Percentiles rank a stretch among this genome's conserved stretches.
Conservation (phyloP, 2,113 vertebrate genomes). For the Misgurnus mizolepis region DNA sequence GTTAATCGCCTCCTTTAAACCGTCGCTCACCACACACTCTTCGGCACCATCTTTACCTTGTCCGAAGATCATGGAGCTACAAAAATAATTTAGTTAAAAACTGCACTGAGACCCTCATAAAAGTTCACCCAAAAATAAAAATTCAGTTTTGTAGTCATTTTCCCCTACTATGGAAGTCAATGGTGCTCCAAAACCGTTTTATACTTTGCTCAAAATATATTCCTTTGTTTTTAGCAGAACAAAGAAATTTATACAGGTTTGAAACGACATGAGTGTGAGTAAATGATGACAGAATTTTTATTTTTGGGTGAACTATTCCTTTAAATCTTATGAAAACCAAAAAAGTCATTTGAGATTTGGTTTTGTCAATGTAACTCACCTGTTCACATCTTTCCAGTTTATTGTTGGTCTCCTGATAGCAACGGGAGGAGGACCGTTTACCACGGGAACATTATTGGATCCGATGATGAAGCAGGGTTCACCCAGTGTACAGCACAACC, state of each 20-base stretch:
- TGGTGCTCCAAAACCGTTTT: no score
- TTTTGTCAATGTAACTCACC: slow-evolving; percentile 61
- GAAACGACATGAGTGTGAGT: no score
- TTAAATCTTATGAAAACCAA: no score
- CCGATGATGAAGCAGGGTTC: slow-evolving; percentile 69
- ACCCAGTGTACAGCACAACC: slow-evolving; percentile 74
- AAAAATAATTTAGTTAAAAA: not conserved
- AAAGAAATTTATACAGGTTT: no score
- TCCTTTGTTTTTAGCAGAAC: no score
- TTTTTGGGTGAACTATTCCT: no score
- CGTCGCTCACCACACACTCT: slow-evolving; percentile 74
- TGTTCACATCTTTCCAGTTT: slow-evolving; percentile 76
- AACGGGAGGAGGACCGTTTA: slow-evolving; percentile 51
- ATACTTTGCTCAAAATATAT: no score
- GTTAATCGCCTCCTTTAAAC: slow-evolving; percentile 76
- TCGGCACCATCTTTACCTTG: slow-evolving; percentile 26
- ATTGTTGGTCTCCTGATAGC: slow-evolving; percentile 61
- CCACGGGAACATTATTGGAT: not conserved
- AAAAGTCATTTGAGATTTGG: no score
- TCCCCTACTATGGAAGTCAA: no score
- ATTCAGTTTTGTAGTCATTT: no score
- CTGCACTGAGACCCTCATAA: not conserved
- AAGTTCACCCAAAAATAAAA: no score
- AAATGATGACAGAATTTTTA: no score
- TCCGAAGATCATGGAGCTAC: slow-evolving; percentile 70